Base-by-base conservation (phyloP, 2,797 vertebrate genomes). In the Smutsia temminckii region DNA sequence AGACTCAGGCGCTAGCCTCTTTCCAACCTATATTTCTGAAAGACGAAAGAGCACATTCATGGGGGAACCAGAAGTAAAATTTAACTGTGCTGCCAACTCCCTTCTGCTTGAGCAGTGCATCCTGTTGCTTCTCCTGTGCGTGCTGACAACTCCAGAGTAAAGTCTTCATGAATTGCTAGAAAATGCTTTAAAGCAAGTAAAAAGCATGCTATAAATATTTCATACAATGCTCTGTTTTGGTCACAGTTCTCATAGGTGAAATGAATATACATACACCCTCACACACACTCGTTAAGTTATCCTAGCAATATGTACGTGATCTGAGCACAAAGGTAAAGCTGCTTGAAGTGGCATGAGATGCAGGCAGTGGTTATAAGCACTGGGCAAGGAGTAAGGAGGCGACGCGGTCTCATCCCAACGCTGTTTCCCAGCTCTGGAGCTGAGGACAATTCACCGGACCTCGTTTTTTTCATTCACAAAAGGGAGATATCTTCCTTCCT, bases 281-380 rank as follows among this genome's bases (percentile, higher is more conserved):
- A 27, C 0, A 18, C 6, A 75, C 13, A 40, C 0, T 7, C 12
- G 32, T 83, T 81, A 37, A 18, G 13, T 69, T 63, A 16, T 64
- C 4, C 4, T 7, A 74, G 32, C 29, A 11, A 3, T 51, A 13
- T 6, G 13, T 14, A 55, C 2, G 14, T 0, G 0, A n/a, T 37
- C 21, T 79, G 32, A 29, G 8, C 21, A n/a, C 34, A 27, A 25
- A 32, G 14, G 1, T 34, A 2, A 42, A 49, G 34, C 17, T 55
- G 14, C 18, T 46, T 57, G 12, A 79, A 66, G 68, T 79, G 61
- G 3, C 11, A 4, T 40, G 8, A 81, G 37, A 53, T 6, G 7
- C 16, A 40, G 37, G 0, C 3, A 7, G 2, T 21, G 21, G 2
- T 0, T 0, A 8, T 57, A 4, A 55, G 11, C 6, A 17, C 6